These are phyloP conservation scores for Priocnemis perturbator DNA, from an alignment of 2,888 invertebrate species.

Conservation along the genomic window DNA sequence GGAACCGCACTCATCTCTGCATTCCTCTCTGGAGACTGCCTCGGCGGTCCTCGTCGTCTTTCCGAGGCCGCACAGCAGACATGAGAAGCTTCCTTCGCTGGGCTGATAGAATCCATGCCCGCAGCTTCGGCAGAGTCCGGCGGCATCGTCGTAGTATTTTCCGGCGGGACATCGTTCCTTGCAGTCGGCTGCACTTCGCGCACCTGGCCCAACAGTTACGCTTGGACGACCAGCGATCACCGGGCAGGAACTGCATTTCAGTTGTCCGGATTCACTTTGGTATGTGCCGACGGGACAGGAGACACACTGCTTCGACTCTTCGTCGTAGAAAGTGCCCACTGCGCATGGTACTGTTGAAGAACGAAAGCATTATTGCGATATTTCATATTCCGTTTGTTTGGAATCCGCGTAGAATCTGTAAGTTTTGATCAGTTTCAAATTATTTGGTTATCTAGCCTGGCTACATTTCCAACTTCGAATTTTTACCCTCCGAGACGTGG, in stretches of 20 bases:
- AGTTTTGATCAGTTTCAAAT: too few relatives aligned
- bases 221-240: constrained; percentile 92
- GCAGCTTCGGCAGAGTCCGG: constrained; percentile 92
- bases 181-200: constrained; percentile 91
- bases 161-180: constrained; percentile 95
- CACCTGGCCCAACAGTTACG: constrained; percentile 91
- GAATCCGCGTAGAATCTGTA: too few relatives aligned
- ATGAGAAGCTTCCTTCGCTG: constrained; percentile 92
- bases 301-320: constrained; percentile 85
- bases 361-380: too few relatives aligned
- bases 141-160: constrained; percentile 93
- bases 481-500: too few relatives aligned
- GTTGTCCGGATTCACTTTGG: constrained; percentile 94
- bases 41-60: constrained; percentile 94
- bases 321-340: constrained; percentile 91
- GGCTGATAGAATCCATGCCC: constrained; percentile 96
- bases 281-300: constrained; percentile 93
- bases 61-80: constrained; percentile 91
- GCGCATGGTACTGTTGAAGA: constrained; percentile 87
- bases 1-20: constrained; percentile 91
- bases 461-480: too few relatives aligned
- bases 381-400: too few relatives aligned
- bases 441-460: too few relatives aligned
- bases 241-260: constrained; percentile 93
- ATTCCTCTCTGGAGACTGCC: constrained; percentile 90